These are phyloP conservation scores for Epizoanthus fatuus DNA, from an alignment of 92 coral and sea anemone species.

Conservation along the genomic window DNA sequence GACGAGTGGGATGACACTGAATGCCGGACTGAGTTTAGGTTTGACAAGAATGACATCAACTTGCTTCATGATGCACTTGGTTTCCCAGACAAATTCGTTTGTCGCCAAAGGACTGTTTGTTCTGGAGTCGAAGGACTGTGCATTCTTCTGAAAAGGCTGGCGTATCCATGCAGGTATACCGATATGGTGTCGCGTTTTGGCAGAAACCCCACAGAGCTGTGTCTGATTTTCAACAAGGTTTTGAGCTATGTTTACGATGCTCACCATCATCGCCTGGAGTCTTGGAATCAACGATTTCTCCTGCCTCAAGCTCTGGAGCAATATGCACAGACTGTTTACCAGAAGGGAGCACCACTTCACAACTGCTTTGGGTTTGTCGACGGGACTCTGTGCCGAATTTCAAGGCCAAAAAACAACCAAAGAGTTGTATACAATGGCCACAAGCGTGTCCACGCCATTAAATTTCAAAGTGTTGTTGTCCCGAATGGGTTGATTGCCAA, in stretches of 20 bases:
- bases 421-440: too few species aligned
- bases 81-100: too few species aligned
- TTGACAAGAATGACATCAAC: too few species aligned
- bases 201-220: slow-evolving; percentile 73
- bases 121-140: too few species aligned
- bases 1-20: too few species aligned
- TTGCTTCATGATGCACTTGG: too few species aligned
- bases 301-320: slow-evolving; percentile 41
- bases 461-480: neutral
- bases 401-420: too few species aligned
- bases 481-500: slow-evolving; percentile 34
- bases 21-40: too few species aligned
- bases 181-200: slow-evolving; percentile 54
- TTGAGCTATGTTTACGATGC: slow-evolving; percentile 40
- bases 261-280: slow-evolving; percentile 62
- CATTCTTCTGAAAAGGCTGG: too few species aligned
- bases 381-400: neutral
- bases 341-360: slow-evolving; percentile 61
- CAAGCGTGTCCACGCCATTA: too few species aligned
- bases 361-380: slow-evolving; percentile 63
- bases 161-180: too few species aligned
- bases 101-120: too few species aligned
- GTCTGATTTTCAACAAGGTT: slow-evolving; percentile 60
- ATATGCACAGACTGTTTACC: slow-evolving; percentile 61
- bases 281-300: slow-evolving; percentile 75